These are phyloP conservation scores for Sebastes minor DNA, from an alignment of 2,797 vertebrate genomes.

Conservation along the genomic window DNA sequence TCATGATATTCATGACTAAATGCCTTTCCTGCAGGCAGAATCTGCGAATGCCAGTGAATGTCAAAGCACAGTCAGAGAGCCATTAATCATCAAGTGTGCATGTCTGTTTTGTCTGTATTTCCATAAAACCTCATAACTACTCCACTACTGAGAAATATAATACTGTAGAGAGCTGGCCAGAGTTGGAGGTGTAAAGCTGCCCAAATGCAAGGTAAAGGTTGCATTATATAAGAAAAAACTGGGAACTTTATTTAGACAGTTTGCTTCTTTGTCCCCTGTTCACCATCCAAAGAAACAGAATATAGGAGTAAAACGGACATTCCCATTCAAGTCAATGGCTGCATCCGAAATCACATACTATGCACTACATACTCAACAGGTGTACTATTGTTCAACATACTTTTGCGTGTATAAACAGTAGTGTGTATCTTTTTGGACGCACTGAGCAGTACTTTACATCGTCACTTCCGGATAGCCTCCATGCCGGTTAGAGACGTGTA, in stretches of 20 bases:
- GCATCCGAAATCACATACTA: too few relatives aligned
- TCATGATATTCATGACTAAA: constrained; percentile 31
- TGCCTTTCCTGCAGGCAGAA: constrained; percentile 6
- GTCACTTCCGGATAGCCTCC: too few relatives aligned
- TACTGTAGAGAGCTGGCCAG: not conserved
- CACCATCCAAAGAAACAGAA: not conserved
- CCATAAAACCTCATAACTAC: constrained; percentile 12
- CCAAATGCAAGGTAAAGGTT: not conserved
- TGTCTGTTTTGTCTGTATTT: constrained; percentile 24
- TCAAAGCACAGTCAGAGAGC: not conserved
- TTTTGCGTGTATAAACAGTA: too few relatives aligned
- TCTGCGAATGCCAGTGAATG: constrained; percentile 17
- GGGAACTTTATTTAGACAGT: not conserved
- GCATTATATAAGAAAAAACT: not conserved
- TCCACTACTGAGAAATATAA: constrained; percentile 11
- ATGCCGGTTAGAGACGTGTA: too few relatives aligned
- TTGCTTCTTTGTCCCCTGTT: not conserved
- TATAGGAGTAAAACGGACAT: too few relatives aligned
- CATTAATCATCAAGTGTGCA: constrained; percentile 35
- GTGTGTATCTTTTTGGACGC: too few relatives aligned
- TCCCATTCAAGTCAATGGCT: too few relatives aligned
- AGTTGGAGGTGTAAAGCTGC: not conserved
- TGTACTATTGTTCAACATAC: too few relatives aligned
- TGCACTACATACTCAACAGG: too few relatives aligned
- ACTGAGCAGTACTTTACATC: rapidly evolving